Evolutionary conservation across 23 tunicate species (phyloP), one percentile per base, ranked within the genome.

Genomic region (Halocynthia aurantium): DNA sequence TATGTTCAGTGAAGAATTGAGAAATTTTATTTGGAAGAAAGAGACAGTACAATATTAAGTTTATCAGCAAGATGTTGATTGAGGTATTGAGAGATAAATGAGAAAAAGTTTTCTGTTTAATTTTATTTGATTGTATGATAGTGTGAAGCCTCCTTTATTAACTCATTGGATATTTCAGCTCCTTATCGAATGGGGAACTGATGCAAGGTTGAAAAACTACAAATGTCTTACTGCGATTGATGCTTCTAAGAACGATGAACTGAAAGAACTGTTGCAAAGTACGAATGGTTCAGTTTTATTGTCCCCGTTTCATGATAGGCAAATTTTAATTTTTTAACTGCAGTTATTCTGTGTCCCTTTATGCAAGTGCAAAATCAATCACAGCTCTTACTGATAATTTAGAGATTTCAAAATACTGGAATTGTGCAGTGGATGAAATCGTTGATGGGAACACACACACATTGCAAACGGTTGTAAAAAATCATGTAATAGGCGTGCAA

Each of bases 111-210:
- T 19, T 12, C 21, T n/a, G 21, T 17, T n/a, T 15, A n/a, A 1
- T n/a, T 31, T 15, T 15, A 0, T 11, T n/a, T 68, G 72, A 31
- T 68, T 68, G 72, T n/a, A n/a, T 21, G 13, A 68, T 15, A 15
- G 5, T 72, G 2, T 4, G n/a, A 15, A 60, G 1, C 64, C 17
- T 4, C 2, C 2, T 60, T 60, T 2, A 60, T 52, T 72, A 2
- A 52, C 12, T 72, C 52, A 1, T 44, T 18, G 2, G 4, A 11
- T 9, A 22, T 6, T 83, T 17, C 69, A 89, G 90, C 81, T 92
- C 11, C 81, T 92, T 22, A 82, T 92, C 40, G 98, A 92, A 61
- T 92, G 98, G 98, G 98, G 98, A 6, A 80, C 88, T 69, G 84
- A 84, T 75, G 76, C 79, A 0, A 80, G 65, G 51, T 76, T 73